Percentiles rank a stretch among this genome's conserved stretches.
These are phyloP conservation scores for Pogona vitticeps DNA, from an alignment of 2,113 vertebrate genomes.

Conservation along the genomic window DNA sequence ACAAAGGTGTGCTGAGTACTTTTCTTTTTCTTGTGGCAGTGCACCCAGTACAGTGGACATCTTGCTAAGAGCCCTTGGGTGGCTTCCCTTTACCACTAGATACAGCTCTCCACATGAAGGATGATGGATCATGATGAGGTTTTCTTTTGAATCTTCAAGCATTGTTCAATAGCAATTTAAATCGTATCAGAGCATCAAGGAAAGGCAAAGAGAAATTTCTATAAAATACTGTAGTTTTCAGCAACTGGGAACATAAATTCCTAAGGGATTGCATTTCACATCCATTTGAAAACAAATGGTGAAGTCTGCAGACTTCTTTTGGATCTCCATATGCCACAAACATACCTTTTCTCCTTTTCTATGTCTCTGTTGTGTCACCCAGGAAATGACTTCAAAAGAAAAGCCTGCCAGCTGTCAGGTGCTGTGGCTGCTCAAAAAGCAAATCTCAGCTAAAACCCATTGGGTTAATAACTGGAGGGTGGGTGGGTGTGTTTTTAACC, in stretches of 20 bases:
- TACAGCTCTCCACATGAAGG: not conserved
- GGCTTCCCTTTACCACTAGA: not conserved
- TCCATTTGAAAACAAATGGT: not conserved
- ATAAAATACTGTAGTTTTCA: not conserved
- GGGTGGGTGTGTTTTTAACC: not conserved
- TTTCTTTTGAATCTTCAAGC: not conserved
- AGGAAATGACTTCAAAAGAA: not conserved
- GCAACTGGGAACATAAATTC: not conserved
- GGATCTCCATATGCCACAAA: not conserved
- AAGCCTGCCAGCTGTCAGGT: not conserved
- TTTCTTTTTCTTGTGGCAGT: not conserved
- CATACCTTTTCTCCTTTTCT: accelerated
- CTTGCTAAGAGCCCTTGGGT: not conserved
- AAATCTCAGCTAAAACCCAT: slow-evolving; percentile 1
- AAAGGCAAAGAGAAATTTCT: no score
- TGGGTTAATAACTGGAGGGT: not conserved
- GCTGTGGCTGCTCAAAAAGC: not conserved
- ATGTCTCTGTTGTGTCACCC: not conserved
- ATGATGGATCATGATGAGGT: not conserved
- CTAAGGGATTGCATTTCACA: not conserved
- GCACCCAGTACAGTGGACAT: not conserved
- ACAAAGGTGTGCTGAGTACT: no score
- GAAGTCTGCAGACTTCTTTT: not conserved
- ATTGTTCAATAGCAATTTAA: not conserved
- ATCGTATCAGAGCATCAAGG: not conserved